Conservation (phyloP, 2,888 invertebrate species). For the Acanthosepion esculentum region DNA sequence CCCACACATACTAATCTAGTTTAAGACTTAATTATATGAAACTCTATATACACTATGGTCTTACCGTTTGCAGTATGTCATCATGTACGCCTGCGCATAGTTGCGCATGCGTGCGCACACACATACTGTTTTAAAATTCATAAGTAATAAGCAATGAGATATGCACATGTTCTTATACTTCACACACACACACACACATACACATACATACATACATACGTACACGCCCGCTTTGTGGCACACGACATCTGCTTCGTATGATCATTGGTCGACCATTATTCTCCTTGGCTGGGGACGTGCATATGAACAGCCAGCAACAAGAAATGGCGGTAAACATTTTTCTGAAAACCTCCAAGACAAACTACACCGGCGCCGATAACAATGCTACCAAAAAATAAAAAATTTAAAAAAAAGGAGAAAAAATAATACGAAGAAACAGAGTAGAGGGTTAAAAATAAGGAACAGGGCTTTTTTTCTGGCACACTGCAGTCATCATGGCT, state of each 20-base stretch:
- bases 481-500: neutral
- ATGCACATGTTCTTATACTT: neutral
- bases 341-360: neutral
- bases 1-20: neutral
- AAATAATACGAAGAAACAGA: neutral
- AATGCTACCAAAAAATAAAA: neutral
- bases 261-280: neutral
- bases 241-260: neutral
- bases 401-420: neutral
- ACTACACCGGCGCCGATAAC: constrained; percentile 6
- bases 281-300: constrained; percentile 6
- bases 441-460: neutral
- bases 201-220: neutral
- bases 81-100: no score
- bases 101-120: neutral
- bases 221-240: neutral
- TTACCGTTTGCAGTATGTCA: neutral
- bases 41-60: neutral
- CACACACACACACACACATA: neutral
- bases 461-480: neutral
- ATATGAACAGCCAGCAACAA: neutral
- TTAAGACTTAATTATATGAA: neutral
- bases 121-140: neutral
- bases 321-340: neutral
- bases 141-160: neutral